A percentile compares a stretch with the other conserved stretches of the same genome.
phyloP scores from a whole-genome alignment of 2,888 invertebrate species.

The Eumerus sabulonum region DNA sequence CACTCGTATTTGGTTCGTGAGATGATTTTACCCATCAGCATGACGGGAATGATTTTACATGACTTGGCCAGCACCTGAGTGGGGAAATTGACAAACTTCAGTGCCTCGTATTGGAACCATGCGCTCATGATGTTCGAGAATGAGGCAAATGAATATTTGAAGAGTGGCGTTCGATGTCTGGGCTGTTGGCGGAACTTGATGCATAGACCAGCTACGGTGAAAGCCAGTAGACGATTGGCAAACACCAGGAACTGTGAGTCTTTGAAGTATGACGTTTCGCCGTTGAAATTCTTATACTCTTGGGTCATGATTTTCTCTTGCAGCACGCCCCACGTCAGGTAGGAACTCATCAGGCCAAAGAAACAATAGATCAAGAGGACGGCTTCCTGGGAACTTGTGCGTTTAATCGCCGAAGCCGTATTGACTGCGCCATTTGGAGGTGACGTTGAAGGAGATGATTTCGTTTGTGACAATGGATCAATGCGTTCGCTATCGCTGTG shows the following conservation, averaged over 20 bases:
- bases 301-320: constrained; percentile 99
- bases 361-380: constrained; percentile 88
- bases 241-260: constrained; percentile 99
- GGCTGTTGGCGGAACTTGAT: constrained; percentile 81
- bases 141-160: constrained; percentile 96
- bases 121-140: constrained; percentile 98
- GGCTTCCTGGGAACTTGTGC: constrained; percentile 82
- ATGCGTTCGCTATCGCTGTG: constrained; percentile 76
- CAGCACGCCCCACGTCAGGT: constrained; percentile 96
- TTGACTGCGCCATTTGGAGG: constrained; percentile 67
- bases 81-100: constrained; percentile 98
- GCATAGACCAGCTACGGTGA: constrained; percentile 85
- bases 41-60: constrained; percentile 98
- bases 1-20: constrained; percentile 91
- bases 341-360: constrained; percentile 92
- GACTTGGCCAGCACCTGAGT: constrained; percentile 98
- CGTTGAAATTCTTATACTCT: constrained; percentile 84
- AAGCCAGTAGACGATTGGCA: constrained; percentile 94
- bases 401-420: constrained; percentile 71
- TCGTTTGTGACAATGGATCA: constrained; percentile 79
- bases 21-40: constrained; percentile 97
- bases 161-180: constrained; percentile 90
- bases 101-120: constrained; percentile 99
- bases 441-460: constrained; percentile 73
- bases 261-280: constrained; percentile 85